These are phyloP conservation scores for Phalacrocorax brasilianus DNA, from an alignment of 2,113 vertebrate genomes.

Conservation along the genomic window DNA sequence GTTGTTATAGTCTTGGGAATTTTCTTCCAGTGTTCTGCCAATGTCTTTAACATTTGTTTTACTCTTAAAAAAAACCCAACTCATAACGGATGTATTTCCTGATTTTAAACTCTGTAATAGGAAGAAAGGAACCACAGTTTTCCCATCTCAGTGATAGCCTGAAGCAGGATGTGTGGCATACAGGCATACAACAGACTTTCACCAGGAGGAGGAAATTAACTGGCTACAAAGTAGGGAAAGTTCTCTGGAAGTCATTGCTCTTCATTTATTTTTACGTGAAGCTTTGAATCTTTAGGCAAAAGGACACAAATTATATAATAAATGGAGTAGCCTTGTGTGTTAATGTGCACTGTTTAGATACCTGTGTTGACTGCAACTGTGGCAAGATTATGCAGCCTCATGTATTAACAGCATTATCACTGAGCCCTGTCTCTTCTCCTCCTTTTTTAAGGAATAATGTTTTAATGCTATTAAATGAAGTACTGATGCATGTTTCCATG, in stretches of 20 bases:
- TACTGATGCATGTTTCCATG: not conserved
- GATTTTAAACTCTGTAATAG: constrained; percentile 10
- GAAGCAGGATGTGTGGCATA: constrained; percentile 17
- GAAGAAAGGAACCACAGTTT: constrained; percentile 36
- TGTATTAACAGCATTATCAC: not conserved
- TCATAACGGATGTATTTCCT: constrained; percentile 35
- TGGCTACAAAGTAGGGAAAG: not conserved
- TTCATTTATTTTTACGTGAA: not conserved
- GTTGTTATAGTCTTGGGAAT: not conserved
- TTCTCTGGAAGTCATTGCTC: not conserved
- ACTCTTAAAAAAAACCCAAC: not conserved
- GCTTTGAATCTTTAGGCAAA: not conserved
- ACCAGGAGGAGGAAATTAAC: constrained; percentile 9
- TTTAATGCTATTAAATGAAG: not conserved
- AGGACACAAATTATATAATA: not conserved
- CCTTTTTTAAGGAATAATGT: not conserved
- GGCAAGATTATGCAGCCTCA: not conserved
- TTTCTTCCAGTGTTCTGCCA: not conserved
- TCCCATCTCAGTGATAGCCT: not conserved
- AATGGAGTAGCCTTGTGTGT: not conserved
- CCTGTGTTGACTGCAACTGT: not conserved
- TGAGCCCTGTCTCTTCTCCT: not conserved
- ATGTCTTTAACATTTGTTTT: constrained; percentile 29
- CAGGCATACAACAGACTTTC: not conserved
- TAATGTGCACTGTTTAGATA: not conserved